These are phyloP conservation scores for Deroplatys truncata DNA, from an alignment of 2,888 invertebrate species.

Conservation along the genomic window DNA sequence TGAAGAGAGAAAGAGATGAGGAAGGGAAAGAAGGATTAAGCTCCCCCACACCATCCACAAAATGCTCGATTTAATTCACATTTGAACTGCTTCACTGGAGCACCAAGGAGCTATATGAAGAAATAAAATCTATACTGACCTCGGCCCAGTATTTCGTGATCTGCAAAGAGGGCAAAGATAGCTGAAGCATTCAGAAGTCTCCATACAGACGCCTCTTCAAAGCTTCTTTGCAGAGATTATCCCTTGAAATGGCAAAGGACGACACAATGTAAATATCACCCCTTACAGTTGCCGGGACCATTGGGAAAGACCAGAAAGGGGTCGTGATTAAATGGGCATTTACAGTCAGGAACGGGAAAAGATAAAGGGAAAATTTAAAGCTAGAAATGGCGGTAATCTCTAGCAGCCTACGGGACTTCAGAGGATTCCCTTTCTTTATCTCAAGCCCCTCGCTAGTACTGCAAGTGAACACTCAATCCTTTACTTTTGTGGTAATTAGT, in stretches of 20 bases:
- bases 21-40: no score
- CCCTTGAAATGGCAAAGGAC: neutral
- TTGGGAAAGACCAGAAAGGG: neutral
- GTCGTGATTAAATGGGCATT: neutral
- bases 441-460: neutral
- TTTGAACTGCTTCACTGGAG: no score
- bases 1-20: no score
- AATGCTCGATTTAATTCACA: no score
- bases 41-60: no score
- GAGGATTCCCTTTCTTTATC: neutral
- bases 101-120: neutral
- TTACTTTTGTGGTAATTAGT: neutral
- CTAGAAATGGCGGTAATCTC: neutral
- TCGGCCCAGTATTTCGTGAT: neutral
- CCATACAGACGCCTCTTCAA: neutral
- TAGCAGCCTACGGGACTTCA: neutral
- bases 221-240: neutral
- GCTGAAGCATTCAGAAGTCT: neutral
- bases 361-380: constrained; percentile 22
- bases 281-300: neutral
- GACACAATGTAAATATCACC: neutral
- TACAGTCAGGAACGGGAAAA: constrained; percentile 7
- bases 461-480: neutral
- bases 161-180: neutral
- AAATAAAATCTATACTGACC: neutral